Evolutionary conservation across 1,140 invertebrate species (phyloP).

Genomic region (Agraylea sexmaculata): DNA sequence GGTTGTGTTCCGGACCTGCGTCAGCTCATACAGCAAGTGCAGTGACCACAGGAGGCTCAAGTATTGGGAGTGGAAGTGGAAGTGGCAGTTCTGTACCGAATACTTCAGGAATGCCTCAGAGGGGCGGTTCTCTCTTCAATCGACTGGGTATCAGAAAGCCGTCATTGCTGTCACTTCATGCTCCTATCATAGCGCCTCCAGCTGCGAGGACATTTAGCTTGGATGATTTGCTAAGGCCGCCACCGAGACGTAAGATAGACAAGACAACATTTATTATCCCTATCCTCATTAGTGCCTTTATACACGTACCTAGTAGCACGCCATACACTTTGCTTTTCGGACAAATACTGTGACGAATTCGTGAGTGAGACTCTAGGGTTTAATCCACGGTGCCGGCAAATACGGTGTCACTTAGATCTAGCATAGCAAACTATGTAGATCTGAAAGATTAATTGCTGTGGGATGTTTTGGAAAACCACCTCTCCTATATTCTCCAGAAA

Average conservation of each 20-base stretch:
- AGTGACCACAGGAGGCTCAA: constrained; percentile 25
- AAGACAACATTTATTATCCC: constrained; percentile 8
- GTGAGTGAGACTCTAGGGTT: too few species aligned
- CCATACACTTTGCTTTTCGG: too few species aligned
- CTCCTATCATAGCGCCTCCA: constrained; percentile 39
- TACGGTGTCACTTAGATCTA: too few species aligned
- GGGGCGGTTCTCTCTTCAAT: constrained; percentile 53
- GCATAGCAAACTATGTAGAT: too few species aligned
- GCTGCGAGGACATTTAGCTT: constrained; percentile 64
- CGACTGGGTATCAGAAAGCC: constrained; percentile 70
- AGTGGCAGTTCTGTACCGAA: constrained; percentile 23
- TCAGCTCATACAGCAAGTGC: constrained; percentile 4
- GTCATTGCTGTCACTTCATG: constrained; percentile 59
- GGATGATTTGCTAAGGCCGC: constrained; percentile 67
- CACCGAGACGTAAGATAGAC: constrained; percentile 60
- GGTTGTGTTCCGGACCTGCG: constrained; percentile 7
- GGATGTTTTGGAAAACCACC: too few species aligned
- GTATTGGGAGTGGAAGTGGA: constrained; percentile 28
- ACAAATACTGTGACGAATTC: too few species aligned
- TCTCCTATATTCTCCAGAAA: too few species aligned
- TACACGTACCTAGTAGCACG: too few species aligned
- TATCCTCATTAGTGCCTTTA: too few species aligned
- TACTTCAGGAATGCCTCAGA: constrained; percentile 37
- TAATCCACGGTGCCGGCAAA: too few species aligned
- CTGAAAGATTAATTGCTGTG: too few species aligned